A percentile compares a stretch with the other conserved stretches of the same genome.
Evolutionary conservation across 2,113 vertebrate species (phyloP).

Genomic region (Gymnogyps californianus): DNA sequence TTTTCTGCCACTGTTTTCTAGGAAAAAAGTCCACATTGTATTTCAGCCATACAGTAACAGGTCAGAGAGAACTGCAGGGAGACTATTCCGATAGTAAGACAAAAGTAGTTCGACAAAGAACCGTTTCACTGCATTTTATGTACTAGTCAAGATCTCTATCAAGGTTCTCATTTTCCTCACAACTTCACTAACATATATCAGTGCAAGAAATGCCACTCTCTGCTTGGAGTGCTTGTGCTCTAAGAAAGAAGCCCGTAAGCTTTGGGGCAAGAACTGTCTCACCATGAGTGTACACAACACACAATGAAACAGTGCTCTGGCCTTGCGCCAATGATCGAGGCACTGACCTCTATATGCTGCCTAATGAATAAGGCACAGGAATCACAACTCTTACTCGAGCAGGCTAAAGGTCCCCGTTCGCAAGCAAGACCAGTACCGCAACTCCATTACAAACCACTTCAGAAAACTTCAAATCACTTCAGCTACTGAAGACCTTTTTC

Average conservation of each 20-base stretch:
- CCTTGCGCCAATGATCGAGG: background rate
- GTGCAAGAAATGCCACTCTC: background rate
- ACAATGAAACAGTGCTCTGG: background rate
- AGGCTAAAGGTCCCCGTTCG: background rate
- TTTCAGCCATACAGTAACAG: background rate
- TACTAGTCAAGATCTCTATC: background rate
- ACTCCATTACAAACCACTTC: background rate
- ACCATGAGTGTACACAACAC: background rate
- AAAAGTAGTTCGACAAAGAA: background rate
- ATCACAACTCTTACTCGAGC: background rate
- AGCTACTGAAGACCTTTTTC: background rate
- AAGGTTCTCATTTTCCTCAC: background rate
- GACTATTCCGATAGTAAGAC: background rate
- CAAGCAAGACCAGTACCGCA: background rate
- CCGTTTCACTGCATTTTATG: background rate
- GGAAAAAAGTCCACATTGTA: background rate
- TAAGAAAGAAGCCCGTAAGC: background rate
- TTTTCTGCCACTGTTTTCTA: slow-evolving; percentile 97
- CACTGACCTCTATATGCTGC: background rate
- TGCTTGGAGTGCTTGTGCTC: background rate
- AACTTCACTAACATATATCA: background rate
- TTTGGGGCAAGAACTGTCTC: background rate
- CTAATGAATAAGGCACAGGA: background rate
- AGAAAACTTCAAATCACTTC: background rate
- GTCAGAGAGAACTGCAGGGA: background rate